These are phyloP conservation scores for Buteo buteo DNA, from an alignment of 2,113 vertebrate species.

Conservation along the genomic window DNA sequence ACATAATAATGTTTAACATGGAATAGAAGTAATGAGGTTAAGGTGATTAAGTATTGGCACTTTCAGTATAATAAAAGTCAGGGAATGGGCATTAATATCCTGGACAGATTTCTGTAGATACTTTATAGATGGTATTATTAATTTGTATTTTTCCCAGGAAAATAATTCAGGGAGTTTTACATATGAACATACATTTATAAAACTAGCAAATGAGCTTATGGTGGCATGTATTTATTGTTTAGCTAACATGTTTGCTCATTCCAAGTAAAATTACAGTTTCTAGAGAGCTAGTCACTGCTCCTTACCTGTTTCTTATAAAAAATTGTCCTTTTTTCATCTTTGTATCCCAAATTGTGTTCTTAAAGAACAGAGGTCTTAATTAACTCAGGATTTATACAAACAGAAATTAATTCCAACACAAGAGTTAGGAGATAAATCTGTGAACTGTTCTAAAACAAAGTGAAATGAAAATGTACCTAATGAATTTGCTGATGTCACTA, in stretches of 20 bases:
- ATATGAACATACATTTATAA: neutral
- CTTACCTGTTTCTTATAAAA: neutral
- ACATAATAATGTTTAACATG: neutral
- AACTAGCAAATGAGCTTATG: neutral
- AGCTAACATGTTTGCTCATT: neutral
- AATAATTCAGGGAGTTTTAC: neutral
- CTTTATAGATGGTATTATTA: neutral
- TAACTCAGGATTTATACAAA: neutral
- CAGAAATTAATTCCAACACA: neutral
- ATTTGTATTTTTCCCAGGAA: neutral
- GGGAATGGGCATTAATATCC: neutral
- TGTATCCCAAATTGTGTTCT: neutral
- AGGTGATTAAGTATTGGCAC: neutral
- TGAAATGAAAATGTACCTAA: neutral
- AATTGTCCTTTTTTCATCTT: neutral
- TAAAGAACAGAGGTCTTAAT: neutral
- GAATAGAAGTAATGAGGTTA: neutral
- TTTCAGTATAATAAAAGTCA: neutral
- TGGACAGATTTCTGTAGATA: neutral
- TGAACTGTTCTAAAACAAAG: neutral
- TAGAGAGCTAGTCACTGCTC: neutral
- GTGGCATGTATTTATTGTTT: neutral
- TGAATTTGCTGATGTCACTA: neutral
- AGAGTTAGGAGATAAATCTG: neutral
- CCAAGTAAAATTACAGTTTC: neutral